These are phyloP conservation scores for Cyanocitta stelleri DNA, from an alignment of 2,113 vertebrate species.

Conservation along the genomic window DNA sequence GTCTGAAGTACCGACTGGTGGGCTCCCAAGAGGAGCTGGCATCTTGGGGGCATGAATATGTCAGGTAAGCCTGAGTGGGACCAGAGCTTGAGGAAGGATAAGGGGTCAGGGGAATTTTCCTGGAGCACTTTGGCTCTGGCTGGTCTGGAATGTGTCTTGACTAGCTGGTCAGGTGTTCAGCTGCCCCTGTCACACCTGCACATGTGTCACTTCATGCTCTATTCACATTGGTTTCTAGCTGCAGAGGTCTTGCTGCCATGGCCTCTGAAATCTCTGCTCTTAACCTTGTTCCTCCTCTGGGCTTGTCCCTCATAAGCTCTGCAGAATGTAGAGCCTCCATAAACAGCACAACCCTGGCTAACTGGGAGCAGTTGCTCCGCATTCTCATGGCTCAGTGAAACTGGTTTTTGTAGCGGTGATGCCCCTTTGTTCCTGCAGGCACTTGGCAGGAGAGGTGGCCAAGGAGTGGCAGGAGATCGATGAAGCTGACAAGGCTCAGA, in stretches of 20 bases:
- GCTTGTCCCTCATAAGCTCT: not conserved
- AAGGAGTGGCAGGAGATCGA: conserved; percentile 99
- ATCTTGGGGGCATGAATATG: conserved; percentile 97
- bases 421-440: conserved; percentile 64
- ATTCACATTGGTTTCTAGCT: not conserved
- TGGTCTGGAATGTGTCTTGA: not conserved
- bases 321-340: not conserved
- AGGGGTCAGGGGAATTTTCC: not conserved
- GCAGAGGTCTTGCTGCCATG: not conserved
- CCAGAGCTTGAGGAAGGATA: not conserved
- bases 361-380: not conserved
- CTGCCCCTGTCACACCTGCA: not conserved
- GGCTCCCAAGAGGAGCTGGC: conserved; percentile 96
- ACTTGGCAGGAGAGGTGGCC: conserved; percentile 93
- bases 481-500: conserved; percentile 89
- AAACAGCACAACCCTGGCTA: not conserved
- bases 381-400: not conserved
- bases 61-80: conserved; percentile 73
- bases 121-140: not conserved
- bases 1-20: conserved; percentile 91
- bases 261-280: not conserved
- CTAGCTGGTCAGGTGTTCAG: not conserved
- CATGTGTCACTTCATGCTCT: accelerated
- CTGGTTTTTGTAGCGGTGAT: not conserved
- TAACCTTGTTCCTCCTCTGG: not conserved